Conservation (phyloP, 2,888 invertebrate species). For the Isoperla grammatica region DNA sequence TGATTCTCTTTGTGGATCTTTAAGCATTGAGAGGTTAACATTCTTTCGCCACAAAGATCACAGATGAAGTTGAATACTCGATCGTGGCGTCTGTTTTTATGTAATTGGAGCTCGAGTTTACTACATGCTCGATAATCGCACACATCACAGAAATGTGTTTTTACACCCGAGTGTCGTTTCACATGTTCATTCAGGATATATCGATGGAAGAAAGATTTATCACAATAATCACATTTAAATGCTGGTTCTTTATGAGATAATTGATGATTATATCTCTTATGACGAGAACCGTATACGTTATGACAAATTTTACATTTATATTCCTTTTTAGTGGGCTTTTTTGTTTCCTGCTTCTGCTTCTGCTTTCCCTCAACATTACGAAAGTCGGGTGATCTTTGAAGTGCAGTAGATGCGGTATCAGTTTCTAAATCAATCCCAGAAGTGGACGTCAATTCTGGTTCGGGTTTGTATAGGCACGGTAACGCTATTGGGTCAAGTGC, state of each 20-base stretch:
- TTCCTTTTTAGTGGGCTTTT: no score
- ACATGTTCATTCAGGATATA: background rate
- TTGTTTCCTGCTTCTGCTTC: no score
- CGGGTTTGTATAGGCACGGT: no score
- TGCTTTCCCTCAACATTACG: no score
- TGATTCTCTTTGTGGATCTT: conserved; percentile 23
- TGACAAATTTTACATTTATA: conserved; percentile 38
- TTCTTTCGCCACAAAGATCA: background rate
- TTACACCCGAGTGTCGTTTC: background rate
- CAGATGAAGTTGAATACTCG: background rate
- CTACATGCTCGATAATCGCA: background rate
- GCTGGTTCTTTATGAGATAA: conserved; percentile 5
- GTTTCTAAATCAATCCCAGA: no score
- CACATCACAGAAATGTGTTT: background rate
- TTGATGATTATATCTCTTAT: no score
- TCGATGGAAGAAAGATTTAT: background rate
- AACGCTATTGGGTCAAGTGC: no score
- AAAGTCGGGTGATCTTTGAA: no score
- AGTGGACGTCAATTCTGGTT: no score
- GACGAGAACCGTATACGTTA: no score
- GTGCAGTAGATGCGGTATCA: no score
- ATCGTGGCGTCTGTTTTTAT: conserved; percentile 7
- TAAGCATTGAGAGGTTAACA: background rate
- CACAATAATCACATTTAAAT: background rate
- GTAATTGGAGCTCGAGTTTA: background rate